Evolutionary conservation across 1,140 invertebrate species (phyloP), one percentile per base, ranked within the genome.

Genomic region (Atta texana): DNA sequence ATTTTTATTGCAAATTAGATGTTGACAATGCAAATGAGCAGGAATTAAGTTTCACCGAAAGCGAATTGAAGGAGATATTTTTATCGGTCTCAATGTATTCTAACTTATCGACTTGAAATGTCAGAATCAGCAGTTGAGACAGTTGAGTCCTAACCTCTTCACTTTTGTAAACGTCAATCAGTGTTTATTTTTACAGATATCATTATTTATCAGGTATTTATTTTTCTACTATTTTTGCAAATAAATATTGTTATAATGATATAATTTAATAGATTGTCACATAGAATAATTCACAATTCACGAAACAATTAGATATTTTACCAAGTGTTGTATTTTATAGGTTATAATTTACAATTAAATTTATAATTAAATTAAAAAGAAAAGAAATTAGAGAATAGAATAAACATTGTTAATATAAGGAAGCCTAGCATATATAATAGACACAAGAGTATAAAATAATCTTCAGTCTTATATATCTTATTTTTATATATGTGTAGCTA

Each of bases 281-380:
- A 51, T 61, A 51, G 8, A 82, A 10, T 49, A 21, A 51, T 61
- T 24, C 28, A 16, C 0, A 31, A 28, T 7, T 28, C 14, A 18
- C 21, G 5, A 61, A 34, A 7, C 28, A 7, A 55, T 2, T 12
- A 10, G 8, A 34, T 24, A 3, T 8, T 31, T 34, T 71, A 16
- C 2, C 28, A 49, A 21, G 21, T 55, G 21, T 55, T 74, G 6
- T 61, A 12, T 51, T 64, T 12, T 74, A 63, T 63, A 84, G 69
- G 69, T 84, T 84, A 84, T 61, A 71, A 71, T 81, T 21, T 57
- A 31, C 39, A 81, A 59, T 3, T 34, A n/a, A n/a, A n/a, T n/a
- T n/a, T n/a, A n/a, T n/a, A n/a, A n/a, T n/a, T n/a, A n/a, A n/a
- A n/a, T n/a, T n/a, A 55, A 69, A 63, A 75, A 31, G 2, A 28